A percentile compares a stretch with the other conserved stretches of the same genome.
Evolutionary conservation across 1,140 invertebrate species (phyloP).

Genomic region (Brachionus paranguensis): DNA sequence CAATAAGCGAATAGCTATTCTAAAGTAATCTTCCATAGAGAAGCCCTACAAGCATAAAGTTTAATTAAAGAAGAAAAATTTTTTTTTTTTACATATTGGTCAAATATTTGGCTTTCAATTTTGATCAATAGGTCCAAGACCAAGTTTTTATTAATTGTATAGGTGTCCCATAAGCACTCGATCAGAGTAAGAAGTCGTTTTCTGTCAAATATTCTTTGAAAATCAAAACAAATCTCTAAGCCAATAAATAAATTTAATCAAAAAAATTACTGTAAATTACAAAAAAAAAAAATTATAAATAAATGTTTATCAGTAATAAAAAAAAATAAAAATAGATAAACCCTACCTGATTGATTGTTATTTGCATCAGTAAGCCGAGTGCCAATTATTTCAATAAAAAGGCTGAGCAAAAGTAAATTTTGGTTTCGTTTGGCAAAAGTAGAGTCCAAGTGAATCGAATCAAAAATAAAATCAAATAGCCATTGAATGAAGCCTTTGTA

Average conservation of each 20-base stretch:
- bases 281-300: no score
- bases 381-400: neutral
- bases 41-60: neutral
- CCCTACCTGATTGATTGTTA: slow-evolving; percentile 37
- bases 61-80: neutral
- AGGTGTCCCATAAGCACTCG: slow-evolving; percentile 63
- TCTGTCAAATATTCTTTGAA: slow-evolving; percentile 43
- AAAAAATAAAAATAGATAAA: neutral
- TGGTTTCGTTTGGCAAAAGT: slow-evolving; percentile 37
- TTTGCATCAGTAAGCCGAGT: slow-evolving; percentile 16
- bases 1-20: neutral
- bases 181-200: slow-evolving; percentile 56
- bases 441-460: neutral
- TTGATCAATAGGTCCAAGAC: slow-evolving; percentile 58
- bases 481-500: neutral
- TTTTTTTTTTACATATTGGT: neutral
- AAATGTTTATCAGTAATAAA: no score
- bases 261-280: no score
- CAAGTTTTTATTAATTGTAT: slow-evolving; percentile 66
- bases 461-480: neutral
- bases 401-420: neutral
- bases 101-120: neutral
- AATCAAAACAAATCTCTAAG: slow-evolving; percentile 28
- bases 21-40: neutral
- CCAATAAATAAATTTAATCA: slow-evolving; percentile 3